Base-by-base conservation (phyloP, 2,888 invertebrate species). In the Lordiphosa andalusiaca region DNA sequence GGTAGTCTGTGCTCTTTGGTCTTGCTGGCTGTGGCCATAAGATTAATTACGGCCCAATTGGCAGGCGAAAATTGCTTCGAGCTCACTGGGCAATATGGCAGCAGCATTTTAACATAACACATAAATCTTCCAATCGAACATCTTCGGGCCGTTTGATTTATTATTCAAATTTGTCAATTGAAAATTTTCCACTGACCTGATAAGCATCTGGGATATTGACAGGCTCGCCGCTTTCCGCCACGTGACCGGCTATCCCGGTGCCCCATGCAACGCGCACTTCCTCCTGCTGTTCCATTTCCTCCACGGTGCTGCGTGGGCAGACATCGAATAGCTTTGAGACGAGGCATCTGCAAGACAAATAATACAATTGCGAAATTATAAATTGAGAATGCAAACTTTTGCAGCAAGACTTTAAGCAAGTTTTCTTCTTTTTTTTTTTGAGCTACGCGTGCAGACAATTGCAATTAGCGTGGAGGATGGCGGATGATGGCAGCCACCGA, bases 141-240 rank as follows among this genome's bases (percentile, higher is more conserved):
- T 25, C 30, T 41, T 30, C 49, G 30, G 53, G 30, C 47, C 51
- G 40, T 39, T 65, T 77, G 77, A 77, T 78, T 77, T 72, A 81
- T 81, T 63, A 81, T 77, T 77, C 72, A 81, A 78, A 78, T 78
- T 78, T 81, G 77, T 77, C 78, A 77, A 67, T 60, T 51, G 57
- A 42, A 51, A 49, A 49, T 6, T 48, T 65, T 48, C 35, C 23
- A 86, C 72, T 73, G 76, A 95, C 96, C 94, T 97, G 94, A 90
- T 98, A 98, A 53, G 97, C 98, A 90, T 98, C 97, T 58, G 96
- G 96, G 89, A 98, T 98, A 91, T 98, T 98, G 87, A 98, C 96
- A 9, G 96, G 94, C 87, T 95, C 95, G 53, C 97, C 97, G 86
- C 95, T 96, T 87, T 96, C 95, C 13, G 98, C 98, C 41, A 98